A percentile compares a stretch with the other conserved stretches of the same genome.
These are phyloP conservation scores for Gymnocheta viridis DNA, from an alignment of 2,888 invertebrate genomes.

Conservation along the genomic window DNA sequence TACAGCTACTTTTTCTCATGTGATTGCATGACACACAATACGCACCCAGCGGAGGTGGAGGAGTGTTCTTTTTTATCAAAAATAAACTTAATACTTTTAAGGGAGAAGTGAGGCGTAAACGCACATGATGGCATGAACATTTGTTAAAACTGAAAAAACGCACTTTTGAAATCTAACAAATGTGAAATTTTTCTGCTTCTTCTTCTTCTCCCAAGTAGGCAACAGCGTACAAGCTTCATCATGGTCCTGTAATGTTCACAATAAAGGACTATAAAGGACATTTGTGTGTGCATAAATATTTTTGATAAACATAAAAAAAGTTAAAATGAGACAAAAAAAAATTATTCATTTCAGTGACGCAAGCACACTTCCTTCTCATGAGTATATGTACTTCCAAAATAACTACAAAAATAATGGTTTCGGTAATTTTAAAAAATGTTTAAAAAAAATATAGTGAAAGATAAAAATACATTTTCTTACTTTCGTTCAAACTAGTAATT, in stretches of 20 bases:
- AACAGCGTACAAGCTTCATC: not conserved
- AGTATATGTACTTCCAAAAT: too few species aligned
- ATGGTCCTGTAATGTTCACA: not conserved
- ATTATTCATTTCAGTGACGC: too few species aligned
- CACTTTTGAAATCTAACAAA: slow-evolving; percentile 11
- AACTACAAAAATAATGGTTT: too few species aligned
- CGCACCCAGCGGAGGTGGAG: not conserved
- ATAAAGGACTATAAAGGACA: slow-evolving; percentile 6
- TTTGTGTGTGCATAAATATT: too few species aligned
- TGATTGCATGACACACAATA: slow-evolving; percentile 21
- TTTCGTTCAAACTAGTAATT: too few species aligned
- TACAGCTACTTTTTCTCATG: not conserved
- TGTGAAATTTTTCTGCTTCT: not conserved
- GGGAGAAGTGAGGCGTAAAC: not conserved
- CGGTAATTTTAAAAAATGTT: too few species aligned
- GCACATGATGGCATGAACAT: not conserved
- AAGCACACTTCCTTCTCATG: too few species aligned
- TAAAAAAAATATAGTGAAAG: too few species aligned
- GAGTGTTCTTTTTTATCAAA: not conserved
- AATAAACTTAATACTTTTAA: not conserved
- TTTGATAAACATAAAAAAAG: too few species aligned
- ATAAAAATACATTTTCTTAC: too few species aligned
- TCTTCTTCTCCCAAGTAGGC: not conserved
- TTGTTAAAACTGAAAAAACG: not conserved
- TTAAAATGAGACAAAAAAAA: too few species aligned